Evolutionary conservation across 64 coral and sea anemone species (phyloP).

Genomic region (Pachyseris speciosa): DNA sequence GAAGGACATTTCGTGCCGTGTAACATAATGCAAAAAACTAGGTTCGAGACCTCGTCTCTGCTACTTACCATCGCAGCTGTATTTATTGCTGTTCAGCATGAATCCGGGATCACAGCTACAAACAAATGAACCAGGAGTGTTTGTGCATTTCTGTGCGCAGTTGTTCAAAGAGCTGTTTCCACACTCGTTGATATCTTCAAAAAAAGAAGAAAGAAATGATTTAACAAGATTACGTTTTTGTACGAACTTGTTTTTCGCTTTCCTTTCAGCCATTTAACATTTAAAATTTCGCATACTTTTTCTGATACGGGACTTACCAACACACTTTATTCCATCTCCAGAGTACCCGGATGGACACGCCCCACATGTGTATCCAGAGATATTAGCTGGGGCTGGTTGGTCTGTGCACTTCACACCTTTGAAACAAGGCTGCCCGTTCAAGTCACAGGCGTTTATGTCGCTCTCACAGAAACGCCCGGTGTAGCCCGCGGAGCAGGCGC

Average conservation of each 20-base stretch:
- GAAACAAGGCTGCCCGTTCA: slow-evolving; percentile 25
- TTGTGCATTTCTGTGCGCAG: slow-evolving; percentile 54
- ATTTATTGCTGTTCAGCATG: slow-evolving; percentile 16
- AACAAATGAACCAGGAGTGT: slow-evolving; percentile 28
- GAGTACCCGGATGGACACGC: slow-evolving; percentile 12
- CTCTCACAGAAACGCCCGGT: slow-evolving; percentile 34
- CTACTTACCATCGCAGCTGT: slow-evolving; percentile 57
- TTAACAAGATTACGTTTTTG: neutral
- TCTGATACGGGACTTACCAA: slow-evolving; percentile 11
- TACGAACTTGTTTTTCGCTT: neutral
- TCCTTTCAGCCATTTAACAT: neutral
- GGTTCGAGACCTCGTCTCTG: too few species aligned
- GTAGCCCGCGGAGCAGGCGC: neutral
- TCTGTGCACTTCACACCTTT: neutral
- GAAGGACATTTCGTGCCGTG: too few species aligned
- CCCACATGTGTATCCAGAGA: neutral
- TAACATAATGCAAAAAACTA: neutral
- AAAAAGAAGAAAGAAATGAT: neutral
- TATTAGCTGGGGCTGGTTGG: neutral
- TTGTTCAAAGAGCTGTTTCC: neutral
- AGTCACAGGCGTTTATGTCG: slow-evolving; percentile 8
- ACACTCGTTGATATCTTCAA: slow-evolving; percentile 68
- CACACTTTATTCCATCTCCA: neutral
- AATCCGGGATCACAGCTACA: slow-evolving; percentile 49
- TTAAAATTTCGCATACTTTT: neutral